Percentiles rank a stretch among this genome's conserved stretches.
phyloP scores from a whole-genome alignment of 2,113 vertebrate species.

The Regulus satrapa region DNA sequence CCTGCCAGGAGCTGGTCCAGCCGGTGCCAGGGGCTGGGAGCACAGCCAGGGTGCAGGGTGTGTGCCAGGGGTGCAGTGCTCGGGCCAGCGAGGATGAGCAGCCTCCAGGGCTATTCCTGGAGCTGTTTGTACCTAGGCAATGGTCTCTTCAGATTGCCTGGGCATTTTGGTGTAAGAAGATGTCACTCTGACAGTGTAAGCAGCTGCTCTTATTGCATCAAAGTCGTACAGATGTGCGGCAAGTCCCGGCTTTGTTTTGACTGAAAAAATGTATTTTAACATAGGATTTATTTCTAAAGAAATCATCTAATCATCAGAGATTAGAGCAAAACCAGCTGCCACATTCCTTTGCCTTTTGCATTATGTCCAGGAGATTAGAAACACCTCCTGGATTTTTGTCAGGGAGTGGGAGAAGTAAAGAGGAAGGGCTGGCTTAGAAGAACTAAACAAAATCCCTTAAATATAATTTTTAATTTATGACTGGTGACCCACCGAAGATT shows the following conservation, averaged over 20 bases:
- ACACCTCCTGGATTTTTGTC: background rate
- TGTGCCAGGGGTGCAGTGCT: background rate
- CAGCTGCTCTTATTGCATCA: background rate
- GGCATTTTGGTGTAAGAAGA: background rate
- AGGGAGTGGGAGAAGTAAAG: background rate
- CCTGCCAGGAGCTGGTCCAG: background rate
- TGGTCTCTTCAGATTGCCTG: background rate
- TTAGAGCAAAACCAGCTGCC: background rate
- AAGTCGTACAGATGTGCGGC: background rate
- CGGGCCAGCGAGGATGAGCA: rapidly evolving
- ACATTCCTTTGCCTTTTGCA: background rate
- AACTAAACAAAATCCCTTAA: background rate
- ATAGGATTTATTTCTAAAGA: background rate
- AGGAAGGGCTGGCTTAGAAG: background rate
- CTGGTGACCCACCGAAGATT: background rate
- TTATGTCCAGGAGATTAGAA: background rate
- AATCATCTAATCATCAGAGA: background rate
- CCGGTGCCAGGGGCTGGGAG: background rate
- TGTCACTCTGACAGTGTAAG: background rate
- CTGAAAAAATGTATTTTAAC: background rate
- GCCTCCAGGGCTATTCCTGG: background rate
- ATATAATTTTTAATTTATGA: background rate
- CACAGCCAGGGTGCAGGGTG: background rate
- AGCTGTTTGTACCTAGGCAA: background rate
- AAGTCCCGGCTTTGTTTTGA: background rate